Base-by-base conservation (phyloP, 35 echinoderm and acorn worm genomes). In the Holothuria glaberrima region DNA sequence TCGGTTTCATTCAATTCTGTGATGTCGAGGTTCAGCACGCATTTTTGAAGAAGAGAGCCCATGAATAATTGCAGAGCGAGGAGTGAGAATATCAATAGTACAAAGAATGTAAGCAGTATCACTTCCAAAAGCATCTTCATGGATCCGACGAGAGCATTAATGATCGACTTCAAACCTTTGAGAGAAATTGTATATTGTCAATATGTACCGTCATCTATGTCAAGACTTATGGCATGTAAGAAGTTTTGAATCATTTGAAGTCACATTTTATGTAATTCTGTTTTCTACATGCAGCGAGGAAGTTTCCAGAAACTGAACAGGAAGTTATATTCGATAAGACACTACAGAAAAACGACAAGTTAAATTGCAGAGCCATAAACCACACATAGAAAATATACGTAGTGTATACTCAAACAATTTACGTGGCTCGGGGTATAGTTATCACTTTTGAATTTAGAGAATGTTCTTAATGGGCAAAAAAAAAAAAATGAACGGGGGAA, bases 51-150 rank as follows among this genome's bases (percentile, higher is more conserved):
- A 21, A 98, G 68, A 4, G 81, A 71, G 17, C 96, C 96, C 96
- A 94, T 94, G 64, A 92, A 98, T 17, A 94, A 22, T 90, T 98
- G 96, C 30, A 98, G 72, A 9, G 96, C 90, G 24, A 98, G 69
- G 5, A 98, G 90, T 29, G 96, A 87, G 33, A 98, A 92, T n/a
- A 98, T 98, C 26, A 79, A 69, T 18, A 98, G 90, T 0, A 91
- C 93, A 54, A 98, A 98, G n/a, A 98, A 41, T 24, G 96, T 98
- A 12, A 98, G 87, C 0, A 98, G 71, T 38, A 98, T 79, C 0
- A 98, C 96, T 79, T 98, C 96, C 0, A 63, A 82, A 16, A 98
- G 58, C 96, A 98, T 98, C 75, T 92, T 98, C 26, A 88, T 92
- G 13, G 96, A 98, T 13, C 96, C 90, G 13, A 94, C 80, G 30